Percentiles rank a stretch among this genome's conserved stretches.
Conservation (phyloP, 2,888 invertebrate species). For the Lithodes maja region DNA sequence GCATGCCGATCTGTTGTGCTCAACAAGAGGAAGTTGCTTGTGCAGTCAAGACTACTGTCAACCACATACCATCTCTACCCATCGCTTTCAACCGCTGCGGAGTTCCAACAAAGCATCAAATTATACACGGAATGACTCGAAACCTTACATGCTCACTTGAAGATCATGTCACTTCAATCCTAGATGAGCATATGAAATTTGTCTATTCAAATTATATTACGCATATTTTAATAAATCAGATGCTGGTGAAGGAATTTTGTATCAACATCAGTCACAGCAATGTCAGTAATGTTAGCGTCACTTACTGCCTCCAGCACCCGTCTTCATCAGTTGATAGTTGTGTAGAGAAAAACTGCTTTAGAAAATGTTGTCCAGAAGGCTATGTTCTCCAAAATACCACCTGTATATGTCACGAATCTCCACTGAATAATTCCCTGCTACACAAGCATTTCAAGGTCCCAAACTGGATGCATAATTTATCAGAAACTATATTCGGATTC, state of each 20-base stretch:
- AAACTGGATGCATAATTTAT: no score
- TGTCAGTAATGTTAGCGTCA: background rate
- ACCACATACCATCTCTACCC: background rate
- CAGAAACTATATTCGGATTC: background rate
- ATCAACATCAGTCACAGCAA: background rate
- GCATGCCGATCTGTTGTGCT: background rate
- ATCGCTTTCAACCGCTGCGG: slow-evolving; percentile 1
- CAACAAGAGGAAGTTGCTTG: background rate
- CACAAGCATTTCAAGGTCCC: background rate
- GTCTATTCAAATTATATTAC: background rate
- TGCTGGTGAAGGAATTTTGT: slow-evolving; percentile 3
- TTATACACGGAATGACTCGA: background rate
- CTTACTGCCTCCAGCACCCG: background rate
- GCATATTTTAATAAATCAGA: background rate
- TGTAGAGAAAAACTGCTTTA: background rate
- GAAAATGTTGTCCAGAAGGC: slow-evolving; percentile 32
- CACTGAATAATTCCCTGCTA: background rate
- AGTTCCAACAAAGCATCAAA: background rate
- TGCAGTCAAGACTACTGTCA: background rate
- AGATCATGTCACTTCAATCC: no score
- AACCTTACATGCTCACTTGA: background rate
- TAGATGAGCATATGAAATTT: background rate
- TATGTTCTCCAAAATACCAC: slow-evolving; percentile 13
- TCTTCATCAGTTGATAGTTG: background rate
- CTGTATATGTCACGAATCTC: background rate